Evolutionary conservation across 2,888 invertebrate genomes (phyloP).

Genomic region (Leuctra nigra): DNA sequence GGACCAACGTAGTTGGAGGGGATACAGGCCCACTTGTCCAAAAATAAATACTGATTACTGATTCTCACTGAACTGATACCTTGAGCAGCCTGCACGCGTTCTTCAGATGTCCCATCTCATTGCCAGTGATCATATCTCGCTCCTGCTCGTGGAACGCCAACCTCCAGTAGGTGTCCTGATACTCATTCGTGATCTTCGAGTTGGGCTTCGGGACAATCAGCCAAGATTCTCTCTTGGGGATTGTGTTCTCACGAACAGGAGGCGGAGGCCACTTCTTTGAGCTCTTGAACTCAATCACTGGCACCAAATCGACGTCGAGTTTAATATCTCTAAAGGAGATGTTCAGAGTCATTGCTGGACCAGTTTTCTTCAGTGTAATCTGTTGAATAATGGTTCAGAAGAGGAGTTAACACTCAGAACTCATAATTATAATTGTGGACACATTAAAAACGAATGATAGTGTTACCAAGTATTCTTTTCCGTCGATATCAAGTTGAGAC

Average conservation of each 20-base stretch:
- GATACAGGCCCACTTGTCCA: too few species aligned
- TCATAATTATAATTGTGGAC: background rate
- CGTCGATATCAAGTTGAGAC: background rate
- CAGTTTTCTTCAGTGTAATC: constrained; percentile 18
- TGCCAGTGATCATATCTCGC: constrained; percentile 44
- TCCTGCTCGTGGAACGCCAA: constrained; percentile 52
- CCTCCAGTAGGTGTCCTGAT: constrained; percentile 40
- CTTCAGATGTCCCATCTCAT: constrained; percentile 43
- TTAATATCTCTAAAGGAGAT: constrained; percentile 13
- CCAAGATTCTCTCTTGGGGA: constrained; percentile 11
- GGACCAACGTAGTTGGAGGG: too few species aligned
- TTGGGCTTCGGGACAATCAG: constrained; percentile 23
- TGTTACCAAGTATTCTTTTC: constrained; percentile 9
- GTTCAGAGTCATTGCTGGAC: constrained; percentile 22
- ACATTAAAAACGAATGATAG: background rate
- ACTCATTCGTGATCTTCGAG: background rate
- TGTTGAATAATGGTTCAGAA: background rate
- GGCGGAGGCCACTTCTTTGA: constrained; percentile 39
- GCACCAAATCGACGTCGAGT: constrained; percentile 49
- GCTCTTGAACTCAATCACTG: constrained; percentile 44
- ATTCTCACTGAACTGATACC: background rate
- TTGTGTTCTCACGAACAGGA: constrained; percentile 2
- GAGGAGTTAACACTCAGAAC: too few species aligned
- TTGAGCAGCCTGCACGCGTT: constrained; percentile 29
- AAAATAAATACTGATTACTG: too few species aligned